Evolutionary conservation across 2,113 vertebrate genomes (phyloP).

Genomic region (Pachyramphus minor): DNA sequence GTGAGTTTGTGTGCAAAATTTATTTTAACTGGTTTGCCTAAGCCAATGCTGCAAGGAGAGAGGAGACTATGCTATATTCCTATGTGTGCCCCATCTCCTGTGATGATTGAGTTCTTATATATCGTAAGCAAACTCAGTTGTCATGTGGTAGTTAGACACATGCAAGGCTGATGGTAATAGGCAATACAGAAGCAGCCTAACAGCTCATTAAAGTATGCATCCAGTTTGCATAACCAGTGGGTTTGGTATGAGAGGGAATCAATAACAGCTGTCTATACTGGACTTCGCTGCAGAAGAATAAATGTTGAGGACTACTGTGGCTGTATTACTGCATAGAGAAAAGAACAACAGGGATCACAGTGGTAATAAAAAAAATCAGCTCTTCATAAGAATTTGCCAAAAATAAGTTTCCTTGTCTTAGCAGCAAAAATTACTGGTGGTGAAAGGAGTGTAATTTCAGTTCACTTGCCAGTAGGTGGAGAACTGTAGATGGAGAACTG

Average conservation of each 20-base stretch:
- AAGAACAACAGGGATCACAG: neutral
- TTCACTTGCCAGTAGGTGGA: neutral
- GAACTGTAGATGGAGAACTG: neutral
- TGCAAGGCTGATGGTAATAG: neutral
- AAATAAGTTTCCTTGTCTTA: neutral
- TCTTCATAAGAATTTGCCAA: neutral
- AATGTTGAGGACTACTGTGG: neutral
- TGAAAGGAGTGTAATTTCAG: neutral
- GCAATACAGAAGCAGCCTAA: neutral
- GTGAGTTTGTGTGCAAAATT: neutral
- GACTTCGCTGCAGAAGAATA: neutral
- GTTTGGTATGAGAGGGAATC: neutral
- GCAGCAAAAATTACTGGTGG: neutral
- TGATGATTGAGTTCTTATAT: neutral
- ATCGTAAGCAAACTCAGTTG: neutral
- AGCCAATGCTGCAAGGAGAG: neutral
- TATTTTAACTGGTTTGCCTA: neutral
- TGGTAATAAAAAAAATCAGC: neutral
- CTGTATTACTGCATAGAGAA: neutral
- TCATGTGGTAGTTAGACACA: neutral
- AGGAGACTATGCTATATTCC: rapidly evolving
- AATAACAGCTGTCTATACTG: neutral
- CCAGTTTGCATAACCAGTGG: neutral
- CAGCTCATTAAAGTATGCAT: neutral
- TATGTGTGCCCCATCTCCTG: neutral